Percentiles rank a stretch among this genome's conserved stretches.
Conservation (phyloP, 1,140 invertebrate genomes). For the Bombus vancouverensis region DNA sequence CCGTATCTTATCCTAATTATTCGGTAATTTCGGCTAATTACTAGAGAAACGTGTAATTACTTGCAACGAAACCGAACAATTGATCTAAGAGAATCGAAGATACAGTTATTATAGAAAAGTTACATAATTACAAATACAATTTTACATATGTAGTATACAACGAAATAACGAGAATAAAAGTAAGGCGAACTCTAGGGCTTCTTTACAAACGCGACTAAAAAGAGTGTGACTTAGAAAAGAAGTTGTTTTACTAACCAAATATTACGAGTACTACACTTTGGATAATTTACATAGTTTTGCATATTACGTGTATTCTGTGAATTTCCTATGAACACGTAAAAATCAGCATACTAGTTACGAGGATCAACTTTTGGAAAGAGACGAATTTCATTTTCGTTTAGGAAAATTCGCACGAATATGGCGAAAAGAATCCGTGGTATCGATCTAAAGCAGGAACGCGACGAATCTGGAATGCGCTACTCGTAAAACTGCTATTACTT, state of each 20-base stretch:
- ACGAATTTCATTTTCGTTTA: background rate
- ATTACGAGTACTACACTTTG: too few species aligned
- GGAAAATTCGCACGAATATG: background rate
- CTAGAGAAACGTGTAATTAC: background rate
- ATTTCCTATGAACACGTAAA: background rate
- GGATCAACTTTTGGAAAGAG: background rate
- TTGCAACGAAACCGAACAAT: background rate
- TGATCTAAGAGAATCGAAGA: background rate
- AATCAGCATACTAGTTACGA: background rate
- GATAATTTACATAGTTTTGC: too few species aligned
- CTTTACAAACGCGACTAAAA: too few species aligned
- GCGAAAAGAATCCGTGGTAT: background rate
- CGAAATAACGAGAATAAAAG: too few species aligned
- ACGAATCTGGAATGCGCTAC: background rate
- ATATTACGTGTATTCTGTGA: too few species aligned
- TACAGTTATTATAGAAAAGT: background rate
- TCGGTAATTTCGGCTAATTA: constrained; percentile 18
- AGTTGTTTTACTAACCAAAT: too few species aligned
- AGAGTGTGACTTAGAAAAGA: too few species aligned
- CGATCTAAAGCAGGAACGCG: background rate
- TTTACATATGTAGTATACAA: too few species aligned
- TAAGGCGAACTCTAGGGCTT: too few species aligned
- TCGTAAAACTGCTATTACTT: constrained; percentile 41
- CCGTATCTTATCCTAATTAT: background rate
- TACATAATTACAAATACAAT: background rate